Conservation (phyloP, 2,113 vertebrate genomes). For the Phalacrocorax pelagicus region DNA sequence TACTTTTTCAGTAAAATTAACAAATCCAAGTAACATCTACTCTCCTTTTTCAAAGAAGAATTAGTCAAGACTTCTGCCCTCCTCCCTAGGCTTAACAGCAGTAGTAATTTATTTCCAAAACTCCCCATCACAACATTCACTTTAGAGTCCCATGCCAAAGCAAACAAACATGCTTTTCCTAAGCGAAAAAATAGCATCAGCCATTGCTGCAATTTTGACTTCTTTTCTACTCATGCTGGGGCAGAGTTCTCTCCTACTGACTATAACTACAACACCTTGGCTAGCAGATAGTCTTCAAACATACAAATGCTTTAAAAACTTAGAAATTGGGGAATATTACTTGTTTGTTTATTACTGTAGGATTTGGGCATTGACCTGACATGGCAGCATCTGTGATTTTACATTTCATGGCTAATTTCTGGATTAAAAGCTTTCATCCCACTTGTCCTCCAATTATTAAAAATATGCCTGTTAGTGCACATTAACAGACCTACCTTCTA, state of each 20-base stretch:
- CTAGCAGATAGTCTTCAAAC: not conserved
- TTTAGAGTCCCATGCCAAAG: not conserved
- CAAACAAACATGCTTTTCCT: not conserved
- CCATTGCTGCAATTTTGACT: not conserved
- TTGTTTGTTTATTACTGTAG: not conserved
- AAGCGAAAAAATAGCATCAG: not conserved
- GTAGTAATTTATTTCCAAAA: not conserved
- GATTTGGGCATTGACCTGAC: not conserved
- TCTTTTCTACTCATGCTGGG: not conserved
- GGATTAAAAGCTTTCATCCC: not conserved
- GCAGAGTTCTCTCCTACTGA: not conserved
- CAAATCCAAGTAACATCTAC: not conserved
- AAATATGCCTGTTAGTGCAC: rapidly evolving
- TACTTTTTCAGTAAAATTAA: not conserved
- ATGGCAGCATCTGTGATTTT: not conserved
- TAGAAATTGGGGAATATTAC: not conserved
- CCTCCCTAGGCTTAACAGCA: not conserved
- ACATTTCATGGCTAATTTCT: not conserved
- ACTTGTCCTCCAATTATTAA: not conserved
- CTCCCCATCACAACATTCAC: not conserved
- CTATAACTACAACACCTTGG: not conserved
- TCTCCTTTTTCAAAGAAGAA: not conserved
- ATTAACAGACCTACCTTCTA: conserved; percentile 57
- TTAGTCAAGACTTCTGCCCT: not conserved
- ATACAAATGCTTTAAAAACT: not conserved